Evolutionary conservation across 2,113 vertebrate species (phyloP).

Genomic region (Salminus brasiliensis): DNA sequence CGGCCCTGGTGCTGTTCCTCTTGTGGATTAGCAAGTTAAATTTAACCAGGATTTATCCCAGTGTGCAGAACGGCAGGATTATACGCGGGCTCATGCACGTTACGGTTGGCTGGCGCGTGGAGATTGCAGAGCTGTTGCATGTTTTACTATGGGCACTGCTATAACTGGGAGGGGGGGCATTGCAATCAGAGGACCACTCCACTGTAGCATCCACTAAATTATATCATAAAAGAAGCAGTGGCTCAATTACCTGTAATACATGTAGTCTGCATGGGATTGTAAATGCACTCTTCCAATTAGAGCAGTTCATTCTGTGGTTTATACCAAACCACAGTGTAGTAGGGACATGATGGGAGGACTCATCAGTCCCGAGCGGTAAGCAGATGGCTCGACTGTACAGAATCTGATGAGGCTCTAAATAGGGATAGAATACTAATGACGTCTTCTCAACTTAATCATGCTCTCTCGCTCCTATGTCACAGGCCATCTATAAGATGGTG

Average conservation of each 20-base stretch:
- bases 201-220: neutral
- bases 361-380: neutral
- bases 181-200: neutral
- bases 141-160: constrained; percentile 28
- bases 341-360: neutral
- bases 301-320: neutral
- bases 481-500: constrained; percentile 99
- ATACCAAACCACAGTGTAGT: neutral
- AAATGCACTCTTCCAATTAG: neutral
- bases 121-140: constrained; percentile 56
- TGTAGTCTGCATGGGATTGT: neutral
- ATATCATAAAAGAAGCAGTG: neutral
- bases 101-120: constrained; percentile 54
- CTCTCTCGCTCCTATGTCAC: constrained; percentile 44
- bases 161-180: constrained; percentile 5
- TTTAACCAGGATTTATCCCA: constrained; percentile 77
- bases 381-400: neutral
- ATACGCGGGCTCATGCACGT: constrained; percentile 66
- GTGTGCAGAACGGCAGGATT: constrained; percentile 76
- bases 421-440: constrained; percentile 21
- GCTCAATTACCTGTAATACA: neutral
- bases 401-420: constrained; percentile 23
- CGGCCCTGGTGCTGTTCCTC: constrained; percentile 35
- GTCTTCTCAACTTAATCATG: constrained; percentile 5
- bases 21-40: constrained; percentile 78